phyloP scores from a whole-genome alignment of 2,888 invertebrate genomes.

The Xanthia icteritia region DNA sequence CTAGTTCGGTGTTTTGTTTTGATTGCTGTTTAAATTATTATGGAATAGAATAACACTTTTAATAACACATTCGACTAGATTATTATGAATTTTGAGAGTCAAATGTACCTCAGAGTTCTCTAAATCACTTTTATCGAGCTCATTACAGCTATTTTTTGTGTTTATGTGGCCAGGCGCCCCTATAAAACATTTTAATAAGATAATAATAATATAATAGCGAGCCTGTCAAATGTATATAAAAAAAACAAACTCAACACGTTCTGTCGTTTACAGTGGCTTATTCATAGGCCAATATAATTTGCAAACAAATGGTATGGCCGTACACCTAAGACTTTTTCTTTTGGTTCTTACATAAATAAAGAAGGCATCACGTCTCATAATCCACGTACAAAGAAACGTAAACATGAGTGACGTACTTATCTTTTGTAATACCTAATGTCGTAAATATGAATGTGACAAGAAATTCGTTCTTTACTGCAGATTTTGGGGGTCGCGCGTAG shows the following conservation, averaged over 20 bases:
- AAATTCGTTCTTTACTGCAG: conserved; percentile 71
- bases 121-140: conserved; percentile 35
- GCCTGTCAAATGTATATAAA: conserved; percentile 9
- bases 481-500: conserved; percentile 65
- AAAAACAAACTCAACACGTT: conserved; percentile 39
- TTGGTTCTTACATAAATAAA: conserved; percentile 84
- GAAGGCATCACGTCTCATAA: conserved; percentile 86
- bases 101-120: neutral
- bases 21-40: conserved; percentile 39
- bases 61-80: conserved; percentile 5
- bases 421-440: conserved; percentile 84
- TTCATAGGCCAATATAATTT: conserved; percentile 86
- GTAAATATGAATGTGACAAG: conserved; percentile 84
- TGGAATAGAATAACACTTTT: conserved; percentile 25
- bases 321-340: conserved; percentile 77
- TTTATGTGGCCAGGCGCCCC: conserved; percentile 34
- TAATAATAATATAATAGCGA: conserved; percentile 25
- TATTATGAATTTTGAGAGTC: conserved; percentile 7
- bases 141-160: conserved; percentile 24
- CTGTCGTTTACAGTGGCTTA: conserved; percentile 69
- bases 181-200: conserved; percentile 48
- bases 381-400: conserved; percentile 86
- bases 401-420: conserved; percentile 86
- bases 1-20: conserved; percentile 58
- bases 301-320: conserved; percentile 80